phyloP scores from a whole-genome alignment of 37 sponge, comb jelly and placozoan genomes.

The Bolinopsis microptera region DNA sequence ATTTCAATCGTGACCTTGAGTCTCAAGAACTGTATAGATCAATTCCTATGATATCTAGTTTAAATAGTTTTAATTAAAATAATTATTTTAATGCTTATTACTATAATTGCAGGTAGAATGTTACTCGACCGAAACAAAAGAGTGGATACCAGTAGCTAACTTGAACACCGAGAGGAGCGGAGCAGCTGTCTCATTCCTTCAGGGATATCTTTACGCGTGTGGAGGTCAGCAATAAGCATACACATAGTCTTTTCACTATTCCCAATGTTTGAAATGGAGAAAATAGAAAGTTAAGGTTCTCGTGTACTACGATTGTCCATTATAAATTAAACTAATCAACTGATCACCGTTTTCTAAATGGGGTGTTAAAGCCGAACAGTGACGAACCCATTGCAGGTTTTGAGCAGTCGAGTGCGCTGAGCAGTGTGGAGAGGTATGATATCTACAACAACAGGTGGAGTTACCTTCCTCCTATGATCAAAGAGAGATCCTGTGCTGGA shows the following conservation, averaged over 20 bases:
- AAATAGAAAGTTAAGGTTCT: no score
- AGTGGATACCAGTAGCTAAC: constrained; percentile 63
- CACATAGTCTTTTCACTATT: neutral
- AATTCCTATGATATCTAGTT: no score
- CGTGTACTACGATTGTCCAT: no score
- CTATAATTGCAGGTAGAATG: constrained; percentile 48
- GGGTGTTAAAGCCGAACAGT: no score
- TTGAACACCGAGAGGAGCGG: constrained; percentile 56
- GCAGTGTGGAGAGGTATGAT: constrained; percentile 64
- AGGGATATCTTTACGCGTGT: constrained; percentile 51
- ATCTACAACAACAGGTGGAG: constrained; percentile 55
- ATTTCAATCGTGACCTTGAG: neutral
- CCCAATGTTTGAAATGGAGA: no score
- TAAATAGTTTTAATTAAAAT: no score
- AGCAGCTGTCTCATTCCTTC: constrained; percentile 27
- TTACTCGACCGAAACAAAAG: constrained; percentile 55
- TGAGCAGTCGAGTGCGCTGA: constrained; percentile 45
- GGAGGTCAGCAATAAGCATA: constrained; percentile 54
- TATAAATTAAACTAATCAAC: no score
- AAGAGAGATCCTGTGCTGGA: constrained; percentile 57
- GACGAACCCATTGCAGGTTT: no score
- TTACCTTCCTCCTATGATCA: constrained; percentile 45
- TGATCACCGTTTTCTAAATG: no score
- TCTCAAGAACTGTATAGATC: neutral
- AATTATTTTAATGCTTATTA: no score